These are phyloP conservation scores for Clupea harengus DNA, from an alignment of 2,113 vertebrate species.

Conservation along the genomic window DNA sequence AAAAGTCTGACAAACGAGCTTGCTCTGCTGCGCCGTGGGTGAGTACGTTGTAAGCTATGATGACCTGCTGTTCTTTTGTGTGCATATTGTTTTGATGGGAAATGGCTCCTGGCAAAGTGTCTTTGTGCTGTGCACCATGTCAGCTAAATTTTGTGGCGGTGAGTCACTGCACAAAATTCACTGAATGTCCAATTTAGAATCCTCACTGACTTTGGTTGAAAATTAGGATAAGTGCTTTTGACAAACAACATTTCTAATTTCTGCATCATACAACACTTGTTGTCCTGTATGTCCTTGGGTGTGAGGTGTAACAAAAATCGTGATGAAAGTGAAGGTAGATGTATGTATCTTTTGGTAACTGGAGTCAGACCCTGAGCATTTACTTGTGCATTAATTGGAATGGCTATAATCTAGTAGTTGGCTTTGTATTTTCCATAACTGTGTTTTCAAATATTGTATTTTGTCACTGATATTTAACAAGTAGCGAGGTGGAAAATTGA, in stretches of 20 bases:
- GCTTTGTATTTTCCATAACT: too few species aligned
- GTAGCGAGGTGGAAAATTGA: too few species aligned
- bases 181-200: not conserved
- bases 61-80: not conserved
- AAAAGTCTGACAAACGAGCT: conserved; percentile 81
- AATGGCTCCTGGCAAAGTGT: not conserved
- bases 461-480: too few species aligned
- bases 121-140: not conserved
- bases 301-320: too few species aligned
- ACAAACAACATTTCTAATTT: not conserved
- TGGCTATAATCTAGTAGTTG: too few species aligned
- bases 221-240: not conserved
- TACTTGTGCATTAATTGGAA: too few species aligned
- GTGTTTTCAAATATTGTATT: too few species aligned
- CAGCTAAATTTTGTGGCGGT: not conserved
- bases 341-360: too few species aligned
- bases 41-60: conserved; percentile 48
- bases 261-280: not conserved
- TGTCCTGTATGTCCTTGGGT: not conserved
- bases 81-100: not conserved
- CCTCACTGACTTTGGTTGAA: not conserved
- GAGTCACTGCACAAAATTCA: not conserved
- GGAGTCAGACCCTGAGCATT: too few species aligned
- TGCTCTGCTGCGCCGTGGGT: conserved; percentile 78
- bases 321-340: too few species aligned